phyloP scores from a whole-genome alignment of 2,797 vertebrate genomes.

The Ibycter americanus region DNA sequence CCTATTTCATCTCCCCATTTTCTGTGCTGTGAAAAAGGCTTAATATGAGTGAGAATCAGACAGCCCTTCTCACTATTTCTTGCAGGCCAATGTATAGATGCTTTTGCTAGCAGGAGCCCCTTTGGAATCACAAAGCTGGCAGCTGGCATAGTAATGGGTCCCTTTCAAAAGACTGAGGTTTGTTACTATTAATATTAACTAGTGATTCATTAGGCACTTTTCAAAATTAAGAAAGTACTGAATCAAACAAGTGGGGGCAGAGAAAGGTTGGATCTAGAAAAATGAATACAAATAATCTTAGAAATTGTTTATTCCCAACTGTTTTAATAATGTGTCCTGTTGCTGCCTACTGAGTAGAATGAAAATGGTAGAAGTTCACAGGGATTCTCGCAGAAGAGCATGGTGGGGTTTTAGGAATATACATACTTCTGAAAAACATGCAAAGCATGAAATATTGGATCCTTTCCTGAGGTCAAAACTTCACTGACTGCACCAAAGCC shows the following conservation, averaged over 20 bases:
- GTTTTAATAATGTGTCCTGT: background rate
- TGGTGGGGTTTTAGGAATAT: background rate
- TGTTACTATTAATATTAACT: slow-evolving; percentile 56
- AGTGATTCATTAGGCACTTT: slow-evolving; percentile 52
- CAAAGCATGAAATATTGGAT: background rate
- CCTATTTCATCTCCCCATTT: background rate
- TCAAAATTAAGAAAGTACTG: slow-evolving; percentile 53
- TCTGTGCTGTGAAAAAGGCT: background rate
- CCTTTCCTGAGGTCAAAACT: background rate
- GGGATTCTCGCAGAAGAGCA: background rate
- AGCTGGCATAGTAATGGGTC: slow-evolving; percentile 22
- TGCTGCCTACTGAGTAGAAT: background rate
- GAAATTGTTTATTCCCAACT: background rate
- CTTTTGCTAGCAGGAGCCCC: slow-evolving; percentile 1
- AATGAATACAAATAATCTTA: slow-evolving; percentile 11
- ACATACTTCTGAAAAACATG: background rate
- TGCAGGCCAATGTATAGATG: background rate
- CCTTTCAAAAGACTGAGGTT: slow-evolving; percentile 17
- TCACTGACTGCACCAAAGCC: background rate
- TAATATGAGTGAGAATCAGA: background rate
- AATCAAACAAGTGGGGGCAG: slow-evolving; percentile 9
- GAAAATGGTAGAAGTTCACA: background rate
- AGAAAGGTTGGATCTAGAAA: background rate
- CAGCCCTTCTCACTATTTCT: background rate
- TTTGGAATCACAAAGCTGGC: slow-evolving; percentile 17